A percentile compares a stretch with the other conserved stretches of the same genome.
Evolutionary conservation across 2,888 invertebrate genomes (phyloP).

Genomic region (Caenorhabditis panamensis): DNA sequence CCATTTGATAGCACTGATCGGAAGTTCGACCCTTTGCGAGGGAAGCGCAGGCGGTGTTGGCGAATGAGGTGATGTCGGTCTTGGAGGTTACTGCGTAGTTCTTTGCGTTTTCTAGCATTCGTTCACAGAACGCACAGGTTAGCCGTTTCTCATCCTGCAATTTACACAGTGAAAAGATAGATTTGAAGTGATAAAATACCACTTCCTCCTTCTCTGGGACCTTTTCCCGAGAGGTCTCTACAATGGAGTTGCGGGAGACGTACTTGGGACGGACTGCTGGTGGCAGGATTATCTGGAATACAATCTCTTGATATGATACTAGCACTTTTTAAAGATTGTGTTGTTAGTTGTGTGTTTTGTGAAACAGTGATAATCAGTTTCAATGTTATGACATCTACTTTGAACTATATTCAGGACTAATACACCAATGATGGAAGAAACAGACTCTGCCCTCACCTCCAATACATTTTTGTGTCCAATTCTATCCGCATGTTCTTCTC

Average conservation of each 20-base stretch:
- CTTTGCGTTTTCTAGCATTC: constrained; percentile 76
- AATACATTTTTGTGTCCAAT: constrained; percentile 63
- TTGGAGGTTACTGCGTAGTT: constrained; percentile 75
- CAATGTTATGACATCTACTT: no score
- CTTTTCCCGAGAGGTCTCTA: constrained; percentile 44
- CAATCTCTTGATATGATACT: no score
- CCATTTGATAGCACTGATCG: constrained; percentile 75
- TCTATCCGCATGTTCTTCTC: constrained; percentile 49
- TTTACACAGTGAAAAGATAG: not conserved
- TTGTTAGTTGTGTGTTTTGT: no score
- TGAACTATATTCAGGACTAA: no score
- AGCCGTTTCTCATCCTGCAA: constrained; percentile 70
- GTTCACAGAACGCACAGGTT: constrained; percentile 76
- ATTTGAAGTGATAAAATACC: no score
- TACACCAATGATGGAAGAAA: no score
- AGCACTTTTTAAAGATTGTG: no score
- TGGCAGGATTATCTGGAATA: constrained; percentile 42
- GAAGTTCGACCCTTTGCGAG: constrained; percentile 65
- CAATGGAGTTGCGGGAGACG: constrained; percentile 47
- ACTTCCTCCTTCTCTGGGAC: constrained; percentile 45
- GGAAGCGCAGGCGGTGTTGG: constrained; percentile 70
- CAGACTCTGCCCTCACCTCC: no score
- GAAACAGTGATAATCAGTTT: no score
- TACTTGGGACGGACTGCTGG: constrained; percentile 36
- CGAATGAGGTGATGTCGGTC: constrained; percentile 76